Percentiles rank a stretch among this genome's conserved stretches.
Conservation (phyloP, 2,888 invertebrate genomes). For the Camptogramma bilineatum region DNA sequence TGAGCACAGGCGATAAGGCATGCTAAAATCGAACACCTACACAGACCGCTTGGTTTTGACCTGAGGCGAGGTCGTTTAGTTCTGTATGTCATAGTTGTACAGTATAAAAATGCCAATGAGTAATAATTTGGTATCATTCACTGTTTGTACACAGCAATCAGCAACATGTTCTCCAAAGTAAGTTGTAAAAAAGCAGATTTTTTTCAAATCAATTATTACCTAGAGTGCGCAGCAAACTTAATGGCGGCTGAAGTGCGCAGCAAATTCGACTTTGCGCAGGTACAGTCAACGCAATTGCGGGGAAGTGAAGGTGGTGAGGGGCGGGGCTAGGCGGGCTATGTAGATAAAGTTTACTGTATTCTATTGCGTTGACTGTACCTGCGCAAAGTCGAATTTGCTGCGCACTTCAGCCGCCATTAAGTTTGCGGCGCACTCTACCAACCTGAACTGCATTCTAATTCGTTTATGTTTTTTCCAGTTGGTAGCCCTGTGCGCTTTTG, state of each 20-base stretch:
- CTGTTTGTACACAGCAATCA: slow-evolving; percentile 52
- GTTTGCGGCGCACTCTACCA: too few species aligned
- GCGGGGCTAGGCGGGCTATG: too few species aligned
- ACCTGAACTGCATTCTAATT: background rate
- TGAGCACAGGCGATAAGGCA: slow-evolving; percentile 37
- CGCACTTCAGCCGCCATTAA: too few species aligned
- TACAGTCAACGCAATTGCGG: too few species aligned
- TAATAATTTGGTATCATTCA: slow-evolving; percentile 48
- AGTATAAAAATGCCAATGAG: slow-evolving; percentile 52
- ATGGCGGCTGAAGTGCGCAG: too few species aligned
- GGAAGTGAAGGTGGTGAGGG: too few species aligned
- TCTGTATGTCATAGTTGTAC: slow-evolving; percentile 42
- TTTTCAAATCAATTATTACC: background rate
- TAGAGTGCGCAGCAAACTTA: too few species aligned
- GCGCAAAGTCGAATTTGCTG: too few species aligned
- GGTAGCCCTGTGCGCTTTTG: slow-evolving; percentile 50
- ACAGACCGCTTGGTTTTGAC: slow-evolving; percentile 45
- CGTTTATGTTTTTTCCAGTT: slow-evolving; percentile 50
- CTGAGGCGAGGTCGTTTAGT: slow-evolving; percentile 57
- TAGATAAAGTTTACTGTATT: too few species aligned
- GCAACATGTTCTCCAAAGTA: slow-evolving; percentile 70
- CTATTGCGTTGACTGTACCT: too few species aligned
- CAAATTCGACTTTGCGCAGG: too few species aligned
- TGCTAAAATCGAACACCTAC: slow-evolving; percentile 29
- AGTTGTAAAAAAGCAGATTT: slow-evolving; percentile 41